Percentiles rank a stretch among this genome's conserved stretches.
Evolutionary conservation across 2,797 vertebrate genomes (phyloP).

Genomic region (Sarcoramphus papa): DNA sequence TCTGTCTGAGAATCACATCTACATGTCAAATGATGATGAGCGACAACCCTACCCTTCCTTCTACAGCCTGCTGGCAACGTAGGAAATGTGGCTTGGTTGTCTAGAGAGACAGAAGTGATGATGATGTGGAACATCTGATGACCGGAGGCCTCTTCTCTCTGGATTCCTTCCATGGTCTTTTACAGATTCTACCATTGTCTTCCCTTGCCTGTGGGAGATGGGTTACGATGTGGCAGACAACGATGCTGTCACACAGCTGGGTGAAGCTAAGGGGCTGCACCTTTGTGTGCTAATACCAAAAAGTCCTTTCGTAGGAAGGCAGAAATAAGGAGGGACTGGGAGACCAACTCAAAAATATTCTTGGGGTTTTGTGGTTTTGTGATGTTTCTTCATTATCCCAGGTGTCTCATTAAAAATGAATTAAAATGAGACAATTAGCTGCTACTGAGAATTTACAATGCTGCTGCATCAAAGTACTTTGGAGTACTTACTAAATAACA

Average conservation of each 20-base stretch:
- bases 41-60: not conserved
- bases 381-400: not conserved
- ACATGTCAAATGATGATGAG: not conserved
- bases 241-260: not conserved
- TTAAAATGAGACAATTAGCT: slow-evolving; percentile 47
- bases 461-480: slow-evolving; percentile 29
- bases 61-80: not conserved
- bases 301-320: not conserved
- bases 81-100: not conserved
- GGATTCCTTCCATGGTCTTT: not conserved
- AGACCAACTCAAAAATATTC: not conserved
- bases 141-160: not conserved
- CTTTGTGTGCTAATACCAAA: not conserved
- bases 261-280: not conserved
- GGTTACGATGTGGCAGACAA: not conserved
- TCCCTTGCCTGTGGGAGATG: not conserved
- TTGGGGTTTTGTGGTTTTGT: not conserved
- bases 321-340: not conserved
- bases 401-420: slow-evolving; percentile 50
- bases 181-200: not conserved
- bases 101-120: not conserved
- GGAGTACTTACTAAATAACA: not conserved
- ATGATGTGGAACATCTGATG: not conserved
- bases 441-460: not conserved
- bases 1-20: not conserved